Evolutionary conservation across 2,797 vertebrate genomes (phyloP).

Genomic region (Myotis planiceps): DNA sequence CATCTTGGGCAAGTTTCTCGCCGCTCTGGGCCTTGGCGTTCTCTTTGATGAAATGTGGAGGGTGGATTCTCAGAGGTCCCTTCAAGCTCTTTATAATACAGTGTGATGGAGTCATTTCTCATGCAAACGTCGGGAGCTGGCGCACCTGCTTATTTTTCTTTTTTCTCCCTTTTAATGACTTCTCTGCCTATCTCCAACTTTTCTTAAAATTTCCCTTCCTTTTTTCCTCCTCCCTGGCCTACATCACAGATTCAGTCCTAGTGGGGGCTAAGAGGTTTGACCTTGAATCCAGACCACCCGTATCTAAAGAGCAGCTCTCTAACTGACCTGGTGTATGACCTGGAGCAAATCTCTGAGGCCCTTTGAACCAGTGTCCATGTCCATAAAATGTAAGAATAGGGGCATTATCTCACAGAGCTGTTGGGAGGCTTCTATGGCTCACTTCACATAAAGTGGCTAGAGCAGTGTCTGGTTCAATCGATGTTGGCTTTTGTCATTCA

Average conservation of each 20-base stretch:
- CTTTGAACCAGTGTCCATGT: not conserved
- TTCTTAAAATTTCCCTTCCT: not conserved
- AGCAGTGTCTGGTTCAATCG: not conserved
- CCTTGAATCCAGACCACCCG: not conserved
- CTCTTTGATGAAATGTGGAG: not conserved
- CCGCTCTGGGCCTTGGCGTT: not conserved
- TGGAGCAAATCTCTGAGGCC: not conserved
- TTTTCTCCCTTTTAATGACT: not conserved
- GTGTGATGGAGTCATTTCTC: not conserved
- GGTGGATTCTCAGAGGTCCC: not conserved
- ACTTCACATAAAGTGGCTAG: not conserved
- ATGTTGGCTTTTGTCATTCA: not conserved
- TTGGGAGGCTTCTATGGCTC: not conserved
- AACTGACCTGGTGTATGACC: not conserved
- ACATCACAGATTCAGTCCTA: not conserved
- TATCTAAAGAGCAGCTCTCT: not conserved
- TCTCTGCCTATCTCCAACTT: not conserved
- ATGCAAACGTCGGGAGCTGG: not conserved
- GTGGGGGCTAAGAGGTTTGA: not conserved
- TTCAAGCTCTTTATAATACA: not conserved
- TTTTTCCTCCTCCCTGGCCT: not conserved
- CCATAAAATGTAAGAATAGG: not conserved
- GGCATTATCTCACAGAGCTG: not conserved
- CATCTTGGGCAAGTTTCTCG: not conserved
- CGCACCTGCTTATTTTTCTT: not conserved